Base-by-base conservation (phyloP, 2,113 vertebrate genomes). In the Perca fluviatilis region DNA sequence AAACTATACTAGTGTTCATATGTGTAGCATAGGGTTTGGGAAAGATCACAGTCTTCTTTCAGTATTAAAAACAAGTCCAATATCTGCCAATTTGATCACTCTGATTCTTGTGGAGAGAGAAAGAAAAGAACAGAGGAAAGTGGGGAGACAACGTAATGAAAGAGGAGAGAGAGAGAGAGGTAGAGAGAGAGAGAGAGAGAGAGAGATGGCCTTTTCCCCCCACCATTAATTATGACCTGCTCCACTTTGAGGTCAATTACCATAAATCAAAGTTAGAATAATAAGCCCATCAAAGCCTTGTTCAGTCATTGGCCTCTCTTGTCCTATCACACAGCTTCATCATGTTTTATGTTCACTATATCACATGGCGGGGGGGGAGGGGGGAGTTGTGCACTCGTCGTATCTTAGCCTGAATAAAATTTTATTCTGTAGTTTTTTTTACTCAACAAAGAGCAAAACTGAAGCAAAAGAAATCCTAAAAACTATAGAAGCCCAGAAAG, bases 291-390 rank as follows among this genome's bases (percentile, higher is more conserved):
- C 76, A 86, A 88, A 86, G 43, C 73, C 81, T 85, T 83, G 84
- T 82, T 68, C 74, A 86, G 86, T 91, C 90, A 88, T 90, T 82
- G 92, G 93, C 90, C 91, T 90, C 64, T 83, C 67, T 62, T 77
- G 82, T 91, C 89, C 73, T 75, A 84, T 92, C 76, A 50, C 87
- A 83, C 67, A 81, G 72, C 80, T 83, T 75, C 79, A 82, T 85
- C 80, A 75, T 88, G 85, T 81, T 92, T 93, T 88, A 91, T 79
- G 74, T 54, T 81, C 87, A 72, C 79, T 60, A 60, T 73, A 85
- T 77, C 80, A 81, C 70, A 43, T 46, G 14, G 30, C 6, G 10
- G 65, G 75, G 33, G 33, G 33, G 5, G 5, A 5, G 33, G 5
- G 30, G 5, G 30, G 30, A 5, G 50, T 8, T 25, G 4, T 21